Evolutionary conservation across 2,888 invertebrate species (phyloP).

Genomic region (Hemistola chrysoprasaria): DNA sequence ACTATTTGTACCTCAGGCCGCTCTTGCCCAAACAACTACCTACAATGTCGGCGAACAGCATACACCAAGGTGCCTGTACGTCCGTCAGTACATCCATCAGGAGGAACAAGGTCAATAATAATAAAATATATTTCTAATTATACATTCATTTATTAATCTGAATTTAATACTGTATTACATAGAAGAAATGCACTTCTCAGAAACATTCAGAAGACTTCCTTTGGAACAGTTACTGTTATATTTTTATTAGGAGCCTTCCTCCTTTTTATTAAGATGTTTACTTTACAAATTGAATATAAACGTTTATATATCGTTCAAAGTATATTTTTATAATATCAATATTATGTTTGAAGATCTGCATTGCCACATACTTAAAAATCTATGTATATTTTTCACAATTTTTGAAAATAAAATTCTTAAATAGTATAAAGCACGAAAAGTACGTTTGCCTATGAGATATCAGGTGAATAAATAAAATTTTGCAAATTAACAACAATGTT

Average conservation of each 20-base stretch:
- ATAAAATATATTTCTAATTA: slow-evolving; percentile 42
- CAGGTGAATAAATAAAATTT: slow-evolving; percentile 78
- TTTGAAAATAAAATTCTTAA: slow-evolving; percentile 70
- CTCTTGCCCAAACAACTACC: slow-evolving; percentile 8
- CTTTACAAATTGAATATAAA: slow-evolving; percentile 67
- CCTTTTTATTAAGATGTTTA: slow-evolving; percentile 44
- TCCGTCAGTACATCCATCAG: not conserved
- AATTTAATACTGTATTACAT: slow-evolving; percentile 95
- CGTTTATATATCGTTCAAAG: slow-evolving; percentile 54
- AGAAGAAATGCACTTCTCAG: slow-evolving; percentile 95
- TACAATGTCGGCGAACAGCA: too few relatives aligned
- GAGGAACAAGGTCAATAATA: slow-evolving; percentile 8
- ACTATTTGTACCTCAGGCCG: too few relatives aligned
- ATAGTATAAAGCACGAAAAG: slow-evolving; percentile 67
- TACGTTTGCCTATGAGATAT: slow-evolving; percentile 70
- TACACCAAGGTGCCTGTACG: too few relatives aligned
- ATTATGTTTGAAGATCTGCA: slow-evolving; percentile 80
- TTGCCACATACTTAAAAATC: slow-evolving; percentile 82
- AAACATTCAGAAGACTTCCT: slow-evolving; percentile 93
- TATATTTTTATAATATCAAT: slow-evolving; percentile 65
- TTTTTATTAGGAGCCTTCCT: slow-evolving; percentile 61
- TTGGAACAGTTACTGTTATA: slow-evolving; percentile 65
- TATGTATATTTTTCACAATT: slow-evolving; percentile 80
- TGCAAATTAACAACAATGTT: slow-evolving; percentile 78
- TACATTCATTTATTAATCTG: slow-evolving; percentile 82